Base-by-base conservation (phyloP, 2,888 invertebrate genomes). In the Phymatocera aterrima region DNA sequence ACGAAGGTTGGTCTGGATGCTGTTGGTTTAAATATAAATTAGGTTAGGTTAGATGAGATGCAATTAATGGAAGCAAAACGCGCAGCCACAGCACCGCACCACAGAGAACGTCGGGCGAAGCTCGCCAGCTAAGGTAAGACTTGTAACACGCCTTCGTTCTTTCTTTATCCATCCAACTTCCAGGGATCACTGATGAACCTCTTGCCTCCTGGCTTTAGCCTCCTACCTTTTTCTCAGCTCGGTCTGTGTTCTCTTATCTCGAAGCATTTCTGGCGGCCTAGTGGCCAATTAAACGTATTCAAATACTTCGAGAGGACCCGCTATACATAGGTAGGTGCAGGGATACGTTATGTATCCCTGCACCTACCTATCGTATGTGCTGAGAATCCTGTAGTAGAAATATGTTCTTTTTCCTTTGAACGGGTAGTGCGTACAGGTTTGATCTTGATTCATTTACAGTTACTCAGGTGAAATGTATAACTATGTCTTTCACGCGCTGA, bases 11-110 rank as follows among this genome's bases (percentile, higher is more conserved):
- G 72, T 51, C 72, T 72, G 34, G 51, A 72, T 72, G 48, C 51
- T 72, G 72, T 72, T 72, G 72, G 72, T 72, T 72, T 72, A 72
- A 51, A 72, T 72, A 72, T 72, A 72, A 72, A 72, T 72, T 72
- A 51, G 28, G 28, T 57, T 57, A 57, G 57, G 57, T 57, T 57
- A 28, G 72, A 72, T 34, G 48, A 72, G 72, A 72, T 72, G 72
- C 72, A 72, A 72, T 72, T 72, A 72, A 48, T 72, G 72, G 21
- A 72, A 72, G 48, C 51, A 72, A 72, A 72, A 72, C 72, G 68
- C 68, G 34, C 72, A 31, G 70, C 48, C 31, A n/a, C n/a, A n/a
- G n/a, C n/a, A n/a, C n/a, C n/a, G n/a, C n/a, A 18, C 31, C 34
- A 51, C 43, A 46, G 43, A 37, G 37, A 68, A 24, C 21, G 68